phyloP scores from a whole-genome alignment of 2,113 vertebrate species.

The Lasiurus borealis region DNA sequence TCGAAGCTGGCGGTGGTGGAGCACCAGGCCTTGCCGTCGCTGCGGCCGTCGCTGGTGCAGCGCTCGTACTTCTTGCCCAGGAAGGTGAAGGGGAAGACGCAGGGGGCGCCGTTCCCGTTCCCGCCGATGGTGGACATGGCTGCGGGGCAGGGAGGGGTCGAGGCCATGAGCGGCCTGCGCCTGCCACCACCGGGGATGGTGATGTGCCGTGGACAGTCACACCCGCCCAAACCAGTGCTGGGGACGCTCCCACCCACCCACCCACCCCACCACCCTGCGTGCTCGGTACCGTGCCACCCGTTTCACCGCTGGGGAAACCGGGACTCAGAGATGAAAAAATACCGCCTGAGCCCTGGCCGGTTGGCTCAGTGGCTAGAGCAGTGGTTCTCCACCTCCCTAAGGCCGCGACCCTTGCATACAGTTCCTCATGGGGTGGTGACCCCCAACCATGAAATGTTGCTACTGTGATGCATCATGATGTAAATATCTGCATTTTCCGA shows the following conservation, averaged over 20 bases:
- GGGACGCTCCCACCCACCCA: background rate
- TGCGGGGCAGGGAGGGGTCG: conserved; percentile 77
- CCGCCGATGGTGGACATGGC: conserved; percentile 97
- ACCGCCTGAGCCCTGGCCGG: too few relatives aligned
- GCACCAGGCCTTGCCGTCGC: conserved; percentile 96
- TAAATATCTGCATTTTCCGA: too few relatives aligned
- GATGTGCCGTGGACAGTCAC: rapidly evolving
- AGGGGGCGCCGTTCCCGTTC: conserved; percentile 95
- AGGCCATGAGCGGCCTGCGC: background rate
- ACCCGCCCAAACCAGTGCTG: rapidly evolving
- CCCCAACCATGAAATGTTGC: too few relatives aligned
- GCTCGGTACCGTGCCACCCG: rapidly evolving
- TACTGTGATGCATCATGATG: too few relatives aligned
- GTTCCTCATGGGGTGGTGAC: too few relatives aligned
- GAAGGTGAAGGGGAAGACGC: conserved; percentile 96
- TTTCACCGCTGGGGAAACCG: background rate
- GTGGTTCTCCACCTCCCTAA: too few relatives aligned
- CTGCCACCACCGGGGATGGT: background rate
- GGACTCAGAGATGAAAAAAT: background rate
- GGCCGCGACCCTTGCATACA: too few relatives aligned
- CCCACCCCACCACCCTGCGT: too few relatives aligned
- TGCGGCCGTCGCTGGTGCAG: conserved; percentile 95
- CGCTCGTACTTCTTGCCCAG: conserved; percentile 92
- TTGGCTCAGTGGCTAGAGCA: too few relatives aligned
- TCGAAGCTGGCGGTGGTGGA: conserved; percentile 93